These are phyloP conservation scores for Cottoperca gobio DNA, from an alignment of 2,797 vertebrate species.

Conservation along the genomic window DNA sequence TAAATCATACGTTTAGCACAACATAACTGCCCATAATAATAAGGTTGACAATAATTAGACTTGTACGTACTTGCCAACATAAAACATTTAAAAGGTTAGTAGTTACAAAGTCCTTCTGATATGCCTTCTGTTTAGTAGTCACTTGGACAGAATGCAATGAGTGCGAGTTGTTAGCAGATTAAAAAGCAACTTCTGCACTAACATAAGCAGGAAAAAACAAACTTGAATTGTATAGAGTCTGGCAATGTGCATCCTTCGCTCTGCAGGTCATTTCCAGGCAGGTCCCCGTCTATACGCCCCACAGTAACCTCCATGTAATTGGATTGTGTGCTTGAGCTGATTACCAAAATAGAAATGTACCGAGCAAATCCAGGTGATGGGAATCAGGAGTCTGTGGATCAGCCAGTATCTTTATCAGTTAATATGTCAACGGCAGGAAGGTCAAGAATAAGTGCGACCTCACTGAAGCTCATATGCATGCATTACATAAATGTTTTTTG, in stretches of 20 bases:
- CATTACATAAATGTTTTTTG: background rate
- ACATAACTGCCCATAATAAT: background rate
- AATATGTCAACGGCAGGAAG: constrained; percentile 47
- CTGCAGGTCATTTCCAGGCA: constrained; percentile 56
- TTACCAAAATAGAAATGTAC: constrained; percentile 79
- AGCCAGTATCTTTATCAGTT: constrained; percentile 54
- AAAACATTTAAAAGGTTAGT: background rate
- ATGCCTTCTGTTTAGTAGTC: background rate
- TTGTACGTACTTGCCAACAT: background rate
- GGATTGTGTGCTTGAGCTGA: constrained; percentile 81
- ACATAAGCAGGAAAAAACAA: background rate
- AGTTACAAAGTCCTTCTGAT: background rate
- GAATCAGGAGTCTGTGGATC: constrained; percentile 68
- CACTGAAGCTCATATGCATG: background rate
- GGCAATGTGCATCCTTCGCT: constrained; percentile 24
- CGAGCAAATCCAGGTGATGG: constrained; percentile 71
- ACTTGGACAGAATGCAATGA: background rate
- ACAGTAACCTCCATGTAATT: constrained; percentile 74
- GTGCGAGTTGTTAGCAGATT: background rate
- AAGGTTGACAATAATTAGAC: background rate
- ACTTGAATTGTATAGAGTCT: constrained; percentile 16
- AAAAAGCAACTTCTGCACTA: background rate
- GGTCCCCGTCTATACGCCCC: constrained; percentile 41
- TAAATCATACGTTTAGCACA: background rate
- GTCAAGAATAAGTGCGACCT: background rate